These are phyloP conservation scores for Drosophila bunnanda DNA, from an alignment of 2,888 invertebrate genomes.

Conservation along the genomic window DNA sequence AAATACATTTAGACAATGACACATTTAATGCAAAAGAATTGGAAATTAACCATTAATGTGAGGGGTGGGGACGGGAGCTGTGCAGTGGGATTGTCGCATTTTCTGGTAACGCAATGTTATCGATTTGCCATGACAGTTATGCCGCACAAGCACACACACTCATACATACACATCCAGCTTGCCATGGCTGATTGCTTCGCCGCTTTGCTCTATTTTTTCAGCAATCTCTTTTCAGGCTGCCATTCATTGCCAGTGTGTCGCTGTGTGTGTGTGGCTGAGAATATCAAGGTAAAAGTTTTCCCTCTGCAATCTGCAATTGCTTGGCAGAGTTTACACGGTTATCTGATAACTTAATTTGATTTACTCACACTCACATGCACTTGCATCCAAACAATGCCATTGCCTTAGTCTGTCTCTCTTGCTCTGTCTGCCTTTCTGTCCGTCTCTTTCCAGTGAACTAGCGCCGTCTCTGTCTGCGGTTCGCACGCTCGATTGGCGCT, in stretches of 20 bases:
- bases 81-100: slow-evolving; percentile 14
- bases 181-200: slow-evolving; percentile 37
- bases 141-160: slow-evolving; percentile 18
- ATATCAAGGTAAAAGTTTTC: slow-evolving; percentile 44
- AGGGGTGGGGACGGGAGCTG: not conserved
- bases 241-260: slow-evolving; percentile 42
- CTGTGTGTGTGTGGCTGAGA: slow-evolving; percentile 23
- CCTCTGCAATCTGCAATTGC: slow-evolving; percentile 21
- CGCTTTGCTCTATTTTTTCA: slow-evolving; percentile 38
- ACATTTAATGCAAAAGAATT: not conserved
- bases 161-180: slow-evolving; percentile 18
- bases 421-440: not conserved
- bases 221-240: slow-evolving; percentile 34
- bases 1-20: not conserved
- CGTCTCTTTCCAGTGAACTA: not conserved
- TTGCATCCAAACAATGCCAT: slow-evolving; percentile 38
- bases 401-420: slow-evolving; percentile 9
- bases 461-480: slow-evolving; percentile 49
- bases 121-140: slow-evolving; percentile 38
- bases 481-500: slow-evolving; percentile 61
- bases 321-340: slow-evolving; percentile 55
- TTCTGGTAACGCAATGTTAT: slow-evolving; percentile 30
- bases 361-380: slow-evolving; percentile 52
- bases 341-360: slow-evolving; percentile 72
- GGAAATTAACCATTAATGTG: slow-evolving; percentile 11